Percentiles rank a stretch among this genome's conserved stretches.
These are phyloP conservation scores for Lysandra bellargus DNA, from an alignment of 2,888 invertebrate species.

Conservation along the genomic window DNA sequence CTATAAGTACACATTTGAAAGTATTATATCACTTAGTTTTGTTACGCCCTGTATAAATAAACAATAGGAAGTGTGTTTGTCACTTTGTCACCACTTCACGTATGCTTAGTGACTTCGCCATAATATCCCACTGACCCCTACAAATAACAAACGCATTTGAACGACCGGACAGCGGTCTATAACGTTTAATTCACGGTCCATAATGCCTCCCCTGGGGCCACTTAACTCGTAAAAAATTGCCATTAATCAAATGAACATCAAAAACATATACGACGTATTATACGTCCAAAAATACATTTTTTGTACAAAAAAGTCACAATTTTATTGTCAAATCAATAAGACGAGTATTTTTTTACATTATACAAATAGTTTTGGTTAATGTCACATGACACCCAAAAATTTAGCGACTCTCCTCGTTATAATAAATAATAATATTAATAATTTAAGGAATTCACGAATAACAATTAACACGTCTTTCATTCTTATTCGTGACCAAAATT, in stretches of 20 bases:
- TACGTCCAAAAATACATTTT: background rate
- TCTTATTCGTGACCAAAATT: no score
- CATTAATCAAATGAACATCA: background rate
- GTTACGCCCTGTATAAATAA: background rate
- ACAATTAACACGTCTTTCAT: no score
- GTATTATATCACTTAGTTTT: no score
- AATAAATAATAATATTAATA: no score
- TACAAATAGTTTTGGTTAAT: no score
- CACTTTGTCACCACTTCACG: background rate
- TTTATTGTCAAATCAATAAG: no score
- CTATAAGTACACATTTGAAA: no score
- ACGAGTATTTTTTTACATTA: no score
- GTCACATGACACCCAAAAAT: no score
- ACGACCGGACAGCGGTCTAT: background rate
- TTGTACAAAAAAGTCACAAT: background rate
- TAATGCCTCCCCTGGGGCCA: background rate
- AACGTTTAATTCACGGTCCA: background rate
- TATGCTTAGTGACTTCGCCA: background rate
- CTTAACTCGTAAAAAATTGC: constrained; percentile 1
- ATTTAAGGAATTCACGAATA: no score
- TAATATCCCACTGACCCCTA: background rate
- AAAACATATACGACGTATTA: background rate
- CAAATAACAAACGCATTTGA: background rate
- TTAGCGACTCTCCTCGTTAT: no score
- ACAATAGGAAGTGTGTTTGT: background rate